Conservation (phyloP, 2,888 invertebrate genomes). For the Miltochrista miniata region DNA sequence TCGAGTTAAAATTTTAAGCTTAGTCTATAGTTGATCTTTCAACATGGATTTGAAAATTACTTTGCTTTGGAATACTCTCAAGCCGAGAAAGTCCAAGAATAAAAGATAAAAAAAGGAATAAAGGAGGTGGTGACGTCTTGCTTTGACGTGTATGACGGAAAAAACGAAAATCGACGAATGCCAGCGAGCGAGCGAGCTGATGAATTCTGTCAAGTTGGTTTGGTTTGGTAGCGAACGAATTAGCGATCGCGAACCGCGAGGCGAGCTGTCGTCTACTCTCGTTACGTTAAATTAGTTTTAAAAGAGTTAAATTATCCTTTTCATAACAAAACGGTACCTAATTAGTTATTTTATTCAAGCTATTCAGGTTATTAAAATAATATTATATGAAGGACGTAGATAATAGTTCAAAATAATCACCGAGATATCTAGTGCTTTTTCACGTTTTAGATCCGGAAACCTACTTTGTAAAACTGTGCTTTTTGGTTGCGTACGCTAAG, state of each 20-base stretch:
- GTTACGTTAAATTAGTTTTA: conserved; percentile 13
- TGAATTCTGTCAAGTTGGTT: conserved; percentile 8
- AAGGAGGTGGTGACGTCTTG: too few species aligned
- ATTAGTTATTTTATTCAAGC: background rate
- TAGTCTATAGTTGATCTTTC: too few species aligned
- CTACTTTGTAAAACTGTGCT: conserved; percentile 56
- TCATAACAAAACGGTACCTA: conserved; percentile 27
- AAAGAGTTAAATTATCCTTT: background rate
- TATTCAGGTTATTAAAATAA: background rate
- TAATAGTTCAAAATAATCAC: conserved; percentile 9
- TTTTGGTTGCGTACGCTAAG: conserved; percentile 18
- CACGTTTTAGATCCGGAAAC: conserved; percentile 71
- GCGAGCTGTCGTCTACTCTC: conserved; percentile 25
- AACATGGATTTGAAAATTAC: too few species aligned
- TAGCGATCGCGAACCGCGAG: conserved; percentile 33
- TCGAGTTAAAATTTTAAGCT: too few species aligned
- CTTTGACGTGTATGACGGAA: too few species aligned
- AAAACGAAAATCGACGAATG: too few species aligned
- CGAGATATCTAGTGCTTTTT: conserved; percentile 34
- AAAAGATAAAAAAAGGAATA: too few species aligned
- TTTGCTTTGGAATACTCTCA: too few species aligned
- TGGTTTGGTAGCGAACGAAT: conserved; percentile 24
- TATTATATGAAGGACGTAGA: background rate
- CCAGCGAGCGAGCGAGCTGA: too few species aligned
- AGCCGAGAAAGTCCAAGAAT: too few species aligned